phyloP scores from a whole-genome alignment of 1,140 invertebrate genomes.

The Rhopalosiphum maidis region DNA sequence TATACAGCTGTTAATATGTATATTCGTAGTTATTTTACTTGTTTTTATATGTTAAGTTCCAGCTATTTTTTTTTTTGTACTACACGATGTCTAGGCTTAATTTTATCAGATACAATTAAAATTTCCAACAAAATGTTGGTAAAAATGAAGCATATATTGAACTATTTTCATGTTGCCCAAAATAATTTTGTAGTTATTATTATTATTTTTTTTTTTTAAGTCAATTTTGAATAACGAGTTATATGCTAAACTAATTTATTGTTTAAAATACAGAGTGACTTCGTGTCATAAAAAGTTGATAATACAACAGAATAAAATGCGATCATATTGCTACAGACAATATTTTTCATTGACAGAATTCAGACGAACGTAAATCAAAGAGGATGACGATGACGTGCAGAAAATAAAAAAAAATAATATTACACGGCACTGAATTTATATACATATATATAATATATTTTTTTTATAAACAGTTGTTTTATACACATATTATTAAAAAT shows the following conservation, averaged over 20 bases:
- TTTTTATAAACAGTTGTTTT: background rate
- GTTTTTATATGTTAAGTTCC: background rate
- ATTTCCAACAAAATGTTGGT: accelerated
- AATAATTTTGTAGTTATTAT: background rate
- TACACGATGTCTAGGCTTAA: background rate
- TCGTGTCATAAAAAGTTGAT: background rate
- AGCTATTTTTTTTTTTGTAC: background rate
- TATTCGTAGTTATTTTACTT: background rate
- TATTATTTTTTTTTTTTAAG: no score
- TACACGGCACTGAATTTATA: background rate
- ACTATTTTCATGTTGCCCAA: background rate
- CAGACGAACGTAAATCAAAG: no score
- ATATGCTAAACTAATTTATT: background rate
- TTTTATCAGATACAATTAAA: background rate
- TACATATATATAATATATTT: background rate
- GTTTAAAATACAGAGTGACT: background rate
- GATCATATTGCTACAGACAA: background rate
- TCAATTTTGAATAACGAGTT: background rate
- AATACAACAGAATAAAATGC: background rate
- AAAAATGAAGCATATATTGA: background rate
- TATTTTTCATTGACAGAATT: background rate
- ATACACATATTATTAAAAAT: slow-evolving; percentile 17
- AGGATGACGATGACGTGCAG: no score
- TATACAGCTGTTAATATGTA: background rate
- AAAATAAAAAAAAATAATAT: background rate